A percentile compares a stretch with the other conserved stretches of the same genome.
phyloP scores from a whole-genome alignment of 2,113 vertebrate genomes.

The Oxyruncus cristatus region DNA sequence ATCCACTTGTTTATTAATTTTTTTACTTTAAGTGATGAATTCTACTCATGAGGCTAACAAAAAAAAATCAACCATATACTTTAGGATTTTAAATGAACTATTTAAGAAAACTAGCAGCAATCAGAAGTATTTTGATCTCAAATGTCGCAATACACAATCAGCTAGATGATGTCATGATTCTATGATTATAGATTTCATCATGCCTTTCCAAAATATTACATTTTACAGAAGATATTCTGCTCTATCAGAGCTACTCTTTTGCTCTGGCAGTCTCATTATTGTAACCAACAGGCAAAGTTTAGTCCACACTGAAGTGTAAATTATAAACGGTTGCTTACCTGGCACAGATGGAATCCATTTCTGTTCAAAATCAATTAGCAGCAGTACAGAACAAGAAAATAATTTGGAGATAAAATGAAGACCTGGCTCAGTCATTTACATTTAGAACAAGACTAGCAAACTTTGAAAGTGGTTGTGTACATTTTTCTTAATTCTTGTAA shows the following conservation, averaged over 20 bases:
- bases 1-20: too few relatives aligned
- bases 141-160: background rate
- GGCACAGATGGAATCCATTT: background rate
- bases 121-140: background rate
- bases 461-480: background rate
- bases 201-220: background rate
- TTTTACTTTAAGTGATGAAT: background rate
- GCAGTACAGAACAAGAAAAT: background rate
- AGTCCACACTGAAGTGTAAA: background rate
- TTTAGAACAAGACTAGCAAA: background rate
- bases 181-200: background rate
- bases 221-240: background rate
- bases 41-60: background rate
- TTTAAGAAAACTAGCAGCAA: background rate
- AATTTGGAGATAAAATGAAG: background rate
- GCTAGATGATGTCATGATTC: too few relatives aligned
- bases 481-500: background rate
- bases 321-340: background rate
- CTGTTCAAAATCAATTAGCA: background rate
- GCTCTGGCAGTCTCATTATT: background rate
- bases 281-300: background rate
- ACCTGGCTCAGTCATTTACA: background rate
- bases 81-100: background rate
- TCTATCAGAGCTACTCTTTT: background rate
- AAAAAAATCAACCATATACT: background rate